These are phyloP conservation scores for Microplitis demolitor DNA, from an alignment of 1,140 invertebrate species.

Conservation along the genomic window DNA sequence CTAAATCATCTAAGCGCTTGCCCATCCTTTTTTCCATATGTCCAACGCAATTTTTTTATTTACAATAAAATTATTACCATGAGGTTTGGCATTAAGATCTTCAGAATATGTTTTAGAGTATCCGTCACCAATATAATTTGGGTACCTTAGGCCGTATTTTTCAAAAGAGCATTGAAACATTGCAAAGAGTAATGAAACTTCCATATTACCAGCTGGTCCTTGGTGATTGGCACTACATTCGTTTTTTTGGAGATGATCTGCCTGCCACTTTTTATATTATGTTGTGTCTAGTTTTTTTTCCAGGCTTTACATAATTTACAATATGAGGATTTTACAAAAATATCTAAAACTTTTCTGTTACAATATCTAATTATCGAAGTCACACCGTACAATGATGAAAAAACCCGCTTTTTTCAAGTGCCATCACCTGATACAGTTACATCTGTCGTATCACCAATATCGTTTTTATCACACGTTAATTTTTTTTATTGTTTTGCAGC, in stretches of 20 bases:
- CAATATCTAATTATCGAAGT: conserved; percentile 18
- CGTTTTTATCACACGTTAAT: conserved; percentile 17
- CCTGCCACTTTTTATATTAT: conserved; percentile 25
- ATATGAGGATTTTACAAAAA: not conserved
- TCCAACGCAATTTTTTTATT: conserved; percentile 31
- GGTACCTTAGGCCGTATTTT: conserved; percentile 15
- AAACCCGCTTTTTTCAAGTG: conserved; percentile 29
- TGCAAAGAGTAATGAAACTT: conserved; percentile 16
- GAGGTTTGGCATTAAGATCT: conserved; percentile 14
- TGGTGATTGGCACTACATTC: conserved; percentile 24
- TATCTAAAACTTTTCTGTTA: no score
- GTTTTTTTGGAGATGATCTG: conserved; percentile 21
- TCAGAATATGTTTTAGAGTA: conserved; percentile 15
- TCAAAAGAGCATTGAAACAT: conserved; percentile 28
- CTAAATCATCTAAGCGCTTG: conserved; percentile 22
- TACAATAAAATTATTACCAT: conserved; percentile 19
- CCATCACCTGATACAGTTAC: conserved; percentile 31
- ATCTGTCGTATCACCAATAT: conserved; percentile 22
- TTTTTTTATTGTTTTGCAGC: conserved; percentile 32
- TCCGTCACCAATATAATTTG: conserved; percentile 13
- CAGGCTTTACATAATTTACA: conserved; percentile 24
- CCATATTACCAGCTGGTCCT: conserved; percentile 27
- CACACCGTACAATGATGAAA: conserved; percentile 27
- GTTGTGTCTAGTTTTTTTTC: conserved; percentile 18
- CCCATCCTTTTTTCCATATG: conserved; percentile 35